Percentiles rank a stretch among this genome's conserved stretches.
These are phyloP conservation scores for Myripristis jacobus DNA, from an alignment of 2,797 vertebrate species.

Conservation along the genomic window DNA sequence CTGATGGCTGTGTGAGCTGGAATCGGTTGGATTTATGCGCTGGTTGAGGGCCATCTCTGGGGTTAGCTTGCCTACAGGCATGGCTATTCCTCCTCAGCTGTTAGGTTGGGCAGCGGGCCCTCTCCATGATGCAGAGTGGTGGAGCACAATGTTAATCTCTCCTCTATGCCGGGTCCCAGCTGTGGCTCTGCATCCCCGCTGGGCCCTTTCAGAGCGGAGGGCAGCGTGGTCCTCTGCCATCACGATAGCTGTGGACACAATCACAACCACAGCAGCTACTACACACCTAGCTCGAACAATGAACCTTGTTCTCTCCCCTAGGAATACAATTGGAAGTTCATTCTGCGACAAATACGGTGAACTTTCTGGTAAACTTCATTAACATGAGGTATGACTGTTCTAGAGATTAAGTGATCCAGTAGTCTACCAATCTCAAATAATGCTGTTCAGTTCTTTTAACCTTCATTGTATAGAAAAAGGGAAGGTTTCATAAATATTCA, in stretches of 20 bases:
- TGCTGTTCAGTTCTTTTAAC: conserved; percentile 5
- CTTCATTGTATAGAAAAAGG: neutral
- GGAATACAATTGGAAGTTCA: neutral
- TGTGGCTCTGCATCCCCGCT: conserved; percentile 64
- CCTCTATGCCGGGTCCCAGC: conserved; percentile 68
- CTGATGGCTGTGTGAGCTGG: conserved; percentile 51
- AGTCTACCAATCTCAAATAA: no score
- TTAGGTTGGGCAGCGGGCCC: conserved; percentile 65
- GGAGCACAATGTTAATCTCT: conserved; percentile 70
- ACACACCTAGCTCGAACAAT: conserved; percentile 9
- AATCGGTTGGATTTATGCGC: conserved; percentile 61
- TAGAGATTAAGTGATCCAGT: neutral
- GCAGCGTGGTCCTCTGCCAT: conserved; percentile 42
- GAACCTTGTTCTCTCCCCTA: conserved; percentile 12
- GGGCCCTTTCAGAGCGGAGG: conserved; percentile 44
- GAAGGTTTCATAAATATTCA: conserved; percentile 8
- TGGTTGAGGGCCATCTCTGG: conserved; percentile 60
- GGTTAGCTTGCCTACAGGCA: conserved; percentile 63
- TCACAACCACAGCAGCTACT: conserved; percentile 19
- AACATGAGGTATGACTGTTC: neutral
- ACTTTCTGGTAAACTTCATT: neutral
- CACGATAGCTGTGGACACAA: conserved; percentile 21
- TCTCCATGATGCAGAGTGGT: conserved; percentile 66
- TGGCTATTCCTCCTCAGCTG: conserved; percentile 69
- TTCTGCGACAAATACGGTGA: neutral